Base-by-base conservation (phyloP, 2,797 vertebrate genomes). In the Enoplosus armatus region DNA sequence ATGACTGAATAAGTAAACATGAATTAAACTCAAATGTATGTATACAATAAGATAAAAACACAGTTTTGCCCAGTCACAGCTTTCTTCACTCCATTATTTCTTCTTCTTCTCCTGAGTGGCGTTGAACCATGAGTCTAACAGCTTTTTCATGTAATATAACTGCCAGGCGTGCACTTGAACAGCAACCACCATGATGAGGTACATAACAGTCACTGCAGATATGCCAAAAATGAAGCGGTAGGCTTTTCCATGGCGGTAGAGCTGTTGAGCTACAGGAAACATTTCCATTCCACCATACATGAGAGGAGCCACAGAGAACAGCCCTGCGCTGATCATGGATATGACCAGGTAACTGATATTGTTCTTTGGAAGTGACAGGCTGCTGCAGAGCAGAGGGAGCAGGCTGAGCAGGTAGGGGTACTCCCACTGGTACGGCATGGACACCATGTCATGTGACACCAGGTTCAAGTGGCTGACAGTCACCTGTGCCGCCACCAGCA, bases 241-340 rank as follows among this genome's bases (percentile, higher is more conserved):
- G 45, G 97, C 97, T 85, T 98, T 99, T 85, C 98, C 98, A 0
- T 99, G 97, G 27, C 97, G 96, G 87, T 98, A 99, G 26, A 99
- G 96, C 93, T 99, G 98, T 93, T 98, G 97, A 0, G 98, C 98
- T 26, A 98, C 96, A 0, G 98, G 98, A 88, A 99, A 99, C 98
- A 99, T 99, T 94, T 99, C 98, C 98, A 99, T 99, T 67, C 96
- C 96, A 50, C 98, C 98, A 0, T 99, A 99, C 86, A 99, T 97
- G 56, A 99, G 96, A 1, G 98, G 98, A 0, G 98, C 97, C 24
- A 99, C 90, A 0, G 97, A 99, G 87, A 99, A 99, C 14, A 99
- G 96, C 11, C 98, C 98, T 0, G 95, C 94, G 71, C 98, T 99
- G 92, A 99, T 98, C 98, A 99, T 98, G 88, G 97, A 98, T 82